phyloP scores from a whole-genome alignment of 2,113 vertebrate species.

The Mobula birostris region DNA sequence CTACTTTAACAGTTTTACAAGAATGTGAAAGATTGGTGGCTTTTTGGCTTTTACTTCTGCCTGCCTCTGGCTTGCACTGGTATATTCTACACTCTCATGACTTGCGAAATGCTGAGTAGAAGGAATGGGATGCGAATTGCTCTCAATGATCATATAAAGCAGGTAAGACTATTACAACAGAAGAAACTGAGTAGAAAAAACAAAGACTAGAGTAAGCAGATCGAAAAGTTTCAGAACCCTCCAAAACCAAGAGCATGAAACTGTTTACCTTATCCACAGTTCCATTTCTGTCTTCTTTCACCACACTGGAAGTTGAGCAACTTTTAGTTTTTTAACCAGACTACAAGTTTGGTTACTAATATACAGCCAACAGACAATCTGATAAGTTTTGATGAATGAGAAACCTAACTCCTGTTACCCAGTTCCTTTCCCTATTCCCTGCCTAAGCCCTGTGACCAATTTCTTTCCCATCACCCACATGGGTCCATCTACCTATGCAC shows the following conservation, averaged over 20 bases:
- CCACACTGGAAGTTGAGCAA: not conserved
- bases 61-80: conserved; percentile 76
- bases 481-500: too few species aligned
- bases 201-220: not conserved
- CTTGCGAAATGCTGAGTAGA: conserved; percentile 80
- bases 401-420: not conserved
- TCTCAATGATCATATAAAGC: conserved; percentile 85
- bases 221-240: not conserved
- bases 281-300: not conserved
- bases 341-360: not conserved
- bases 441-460: too few species aligned
- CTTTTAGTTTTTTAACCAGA: not conserved
- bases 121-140: conserved; percentile 80
- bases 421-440: not conserved
- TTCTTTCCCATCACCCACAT: too few species aligned
- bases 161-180: conserved; percentile 55
- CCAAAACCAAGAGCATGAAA: not conserved
- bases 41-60: conserved; percentile 85
- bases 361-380: not conserved
- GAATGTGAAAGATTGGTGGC: conserved; percentile 80
- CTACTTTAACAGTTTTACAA: conserved; percentile 64
- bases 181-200: not conserved
- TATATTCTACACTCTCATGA: conserved; percentile 84
- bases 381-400: not conserved
- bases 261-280: not conserved